Conservation (phyloP, 2,888 invertebrate genomes). For the Exephanes ischioxanthus region DNA sequence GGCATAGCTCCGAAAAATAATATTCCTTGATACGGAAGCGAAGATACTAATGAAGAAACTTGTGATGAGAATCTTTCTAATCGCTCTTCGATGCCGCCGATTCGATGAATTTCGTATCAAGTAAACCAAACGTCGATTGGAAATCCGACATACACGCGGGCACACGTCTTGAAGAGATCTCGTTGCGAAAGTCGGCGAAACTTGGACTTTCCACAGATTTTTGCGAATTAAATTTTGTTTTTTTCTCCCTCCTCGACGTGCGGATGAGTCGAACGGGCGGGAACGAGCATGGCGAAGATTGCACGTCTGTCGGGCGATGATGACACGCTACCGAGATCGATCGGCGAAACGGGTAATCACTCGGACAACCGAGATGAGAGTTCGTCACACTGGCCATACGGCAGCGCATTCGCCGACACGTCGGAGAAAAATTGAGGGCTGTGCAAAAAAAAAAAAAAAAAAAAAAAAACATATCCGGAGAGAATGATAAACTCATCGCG, state of each 20-base stretch:
- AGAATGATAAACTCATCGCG: constrained; percentile 56
- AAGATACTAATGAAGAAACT: not conserved
- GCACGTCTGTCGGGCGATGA: constrained; percentile 56
- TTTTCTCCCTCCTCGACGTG: not conserved
- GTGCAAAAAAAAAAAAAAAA: constrained; percentile 34
- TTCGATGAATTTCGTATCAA: not conserved
- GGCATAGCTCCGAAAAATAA: not conserved
- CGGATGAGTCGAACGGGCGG: constrained; percentile 12
- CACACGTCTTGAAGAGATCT: not conserved
- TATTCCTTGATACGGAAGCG: not conserved
- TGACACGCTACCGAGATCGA: constrained; percentile 56
- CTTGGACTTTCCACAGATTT: constrained; percentile 28
- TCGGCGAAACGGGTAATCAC: constrained; percentile 65
- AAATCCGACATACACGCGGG: not conserved
- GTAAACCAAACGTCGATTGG: not conserved
- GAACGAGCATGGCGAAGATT: constrained; percentile 57
- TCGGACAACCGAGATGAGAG: constrained; percentile 31
- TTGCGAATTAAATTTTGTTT: constrained; percentile 9
- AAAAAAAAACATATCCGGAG: constrained; percentile 55
- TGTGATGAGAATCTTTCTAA: too few relatives aligned
- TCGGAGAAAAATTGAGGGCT: constrained; percentile 59
- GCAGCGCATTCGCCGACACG: constrained; percentile 19
- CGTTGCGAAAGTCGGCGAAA: constrained; percentile 44
- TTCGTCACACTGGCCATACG: constrained; percentile 27
- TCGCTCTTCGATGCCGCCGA: too few relatives aligned